Evolutionary conservation across 1,140 invertebrate genomes (phyloP), one percentile per base, ranked within the genome.

Genomic region (Colletes latitarsis): DNA sequence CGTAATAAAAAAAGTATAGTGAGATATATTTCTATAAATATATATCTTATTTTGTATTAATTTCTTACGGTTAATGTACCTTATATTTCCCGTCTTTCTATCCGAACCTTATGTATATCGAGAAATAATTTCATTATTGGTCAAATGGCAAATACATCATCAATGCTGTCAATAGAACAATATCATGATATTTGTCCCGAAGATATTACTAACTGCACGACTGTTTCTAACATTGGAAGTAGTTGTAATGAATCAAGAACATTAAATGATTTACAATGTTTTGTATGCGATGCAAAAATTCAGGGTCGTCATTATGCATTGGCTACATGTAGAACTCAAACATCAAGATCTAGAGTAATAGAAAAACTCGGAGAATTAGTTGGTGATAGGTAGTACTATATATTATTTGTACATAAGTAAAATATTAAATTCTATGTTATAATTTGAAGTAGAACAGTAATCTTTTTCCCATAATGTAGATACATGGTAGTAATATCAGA

Each of bases 401-500:
- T 41, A 55, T 70, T 67, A 60, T 67, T 19, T 66, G 17, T 30
- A 49, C 15, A 57, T 43, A 67, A 9, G 3, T 46, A 9, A 14
- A 60, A 41, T 4, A 66, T 39, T 53, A 0, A 66, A 19, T 64
- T 43, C 3, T 43, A 5, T 63, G 62, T 60, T 6, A 43, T 39
- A 15, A 6, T 21, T 52, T 17, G 3, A 41, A 62, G 15, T 78
- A 2, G 1, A 14, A 55, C n/a, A 4, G 6, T 5, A 43, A 53
- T 77, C 30, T 14, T 70, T 83, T 73, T 83, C 72, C 41, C 62
- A 6, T 43, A 14, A 79, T 88, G 62, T 57, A 93, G 92, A 74
- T 94, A 93, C 30, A 90, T 94, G 88, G 89, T 94, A 63, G 89
- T 94, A 3, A 91, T 93, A 79, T 91, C 92, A 2, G 92, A 94